A percentile compares a stretch with the other conserved stretches of the same genome.
phyloP scores from a whole-genome alignment of 2,113 vertebrate genomes.

The Otis tarda region DNA sequence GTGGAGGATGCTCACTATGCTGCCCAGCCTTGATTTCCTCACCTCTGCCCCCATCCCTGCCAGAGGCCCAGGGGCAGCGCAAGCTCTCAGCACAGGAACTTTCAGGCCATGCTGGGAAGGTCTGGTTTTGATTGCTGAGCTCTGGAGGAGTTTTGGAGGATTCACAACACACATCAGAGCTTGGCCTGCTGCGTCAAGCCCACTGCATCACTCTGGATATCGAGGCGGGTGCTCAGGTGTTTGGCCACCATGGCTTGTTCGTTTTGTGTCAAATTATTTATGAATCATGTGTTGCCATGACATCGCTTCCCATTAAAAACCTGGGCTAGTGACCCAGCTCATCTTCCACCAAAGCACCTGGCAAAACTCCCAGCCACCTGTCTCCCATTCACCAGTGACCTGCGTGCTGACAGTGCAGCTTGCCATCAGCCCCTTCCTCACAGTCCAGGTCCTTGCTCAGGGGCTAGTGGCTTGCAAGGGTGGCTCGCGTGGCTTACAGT shows the following conservation, averaged over 20 bases:
- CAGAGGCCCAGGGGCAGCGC: not conserved
- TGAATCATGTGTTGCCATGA: conserved; percentile 27
- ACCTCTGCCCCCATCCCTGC: not conserved
- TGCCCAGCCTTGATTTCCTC: not conserved
- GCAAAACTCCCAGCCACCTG: accelerated
- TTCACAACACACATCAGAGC: not conserved
- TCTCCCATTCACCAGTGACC: not conserved
- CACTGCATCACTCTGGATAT: not conserved
- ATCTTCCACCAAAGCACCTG: not conserved
- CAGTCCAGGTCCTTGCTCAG: not conserved
- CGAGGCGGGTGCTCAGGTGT: not conserved
- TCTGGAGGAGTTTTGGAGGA: not conserved
- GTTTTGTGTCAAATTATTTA: conserved; percentile 24
- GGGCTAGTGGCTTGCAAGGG: not conserved
- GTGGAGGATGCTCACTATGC: not conserved
- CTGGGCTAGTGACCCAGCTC: not conserved
- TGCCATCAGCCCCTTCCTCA: not conserved
- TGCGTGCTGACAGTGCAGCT: accelerated
- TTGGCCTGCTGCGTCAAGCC: not conserved
- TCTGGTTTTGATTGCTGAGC: not conserved
- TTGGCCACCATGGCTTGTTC: not conserved
- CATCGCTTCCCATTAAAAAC: conserved; percentile 7
- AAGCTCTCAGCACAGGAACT: not conserved
- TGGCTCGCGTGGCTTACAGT: not conserved
- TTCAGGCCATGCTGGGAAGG: not conserved